Percentiles rank a stretch among this genome's conserved stretches.
These are phyloP conservation scores for Abscondita cerata DNA, from an alignment of 2,888 invertebrate genomes.

Conservation along the genomic window DNA sequence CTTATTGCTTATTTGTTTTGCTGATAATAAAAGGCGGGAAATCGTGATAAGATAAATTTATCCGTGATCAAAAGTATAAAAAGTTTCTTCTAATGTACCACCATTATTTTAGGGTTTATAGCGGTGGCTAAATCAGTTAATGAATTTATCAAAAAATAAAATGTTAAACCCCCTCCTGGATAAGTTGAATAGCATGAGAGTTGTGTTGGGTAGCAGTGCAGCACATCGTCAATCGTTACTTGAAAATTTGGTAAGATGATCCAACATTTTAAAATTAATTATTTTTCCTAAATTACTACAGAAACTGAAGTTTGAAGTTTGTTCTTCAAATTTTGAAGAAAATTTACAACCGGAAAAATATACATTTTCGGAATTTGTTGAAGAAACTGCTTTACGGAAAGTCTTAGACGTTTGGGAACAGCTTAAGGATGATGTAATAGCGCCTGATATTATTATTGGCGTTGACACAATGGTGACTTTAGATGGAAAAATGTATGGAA, in stretches of 20 bases:
- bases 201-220: constrained; percentile 89
- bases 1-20: no score
- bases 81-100: no score
- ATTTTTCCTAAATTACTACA: no score
- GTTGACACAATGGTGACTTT: constrained; percentile 93
- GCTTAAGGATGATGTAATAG: constrained; percentile 36
- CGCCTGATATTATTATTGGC: constrained; percentile 84
- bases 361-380: constrained; percentile 76
- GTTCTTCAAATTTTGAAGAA: constrained; percentile 88
- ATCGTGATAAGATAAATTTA: no score
- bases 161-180: constrained; percentile 79
- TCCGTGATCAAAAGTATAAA: no score
- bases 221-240: constrained; percentile 85
- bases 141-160: no score
- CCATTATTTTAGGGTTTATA: no score
- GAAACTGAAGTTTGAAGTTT: constrained; percentile 81
- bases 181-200: constrained; percentile 69
- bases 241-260: constrained; percentile 73
- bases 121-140: no score
- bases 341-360: constrained; percentile 77
- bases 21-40: no score
- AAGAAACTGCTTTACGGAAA: no score
- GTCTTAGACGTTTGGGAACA: no score
- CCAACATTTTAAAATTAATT: no score
- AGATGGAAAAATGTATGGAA: constrained; percentile 83